Evolutionary conservation across 2,888 invertebrate genomes (phyloP), one percentile per base, ranked within the genome.

Genomic region (Andrena dorsata): DNA sequence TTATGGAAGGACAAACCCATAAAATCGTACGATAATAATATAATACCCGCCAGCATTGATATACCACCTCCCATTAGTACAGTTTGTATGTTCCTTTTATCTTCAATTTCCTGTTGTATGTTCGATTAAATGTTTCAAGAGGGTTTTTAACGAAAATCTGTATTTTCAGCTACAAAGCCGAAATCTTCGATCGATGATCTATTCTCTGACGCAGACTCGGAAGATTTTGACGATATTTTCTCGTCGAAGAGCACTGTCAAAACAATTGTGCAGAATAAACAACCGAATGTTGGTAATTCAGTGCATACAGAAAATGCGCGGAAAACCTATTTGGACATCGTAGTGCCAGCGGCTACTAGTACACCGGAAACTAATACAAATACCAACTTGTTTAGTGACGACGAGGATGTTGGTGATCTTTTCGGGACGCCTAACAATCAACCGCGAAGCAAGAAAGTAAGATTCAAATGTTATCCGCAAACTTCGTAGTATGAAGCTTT

Each of bases 171-270:
- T 28, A 88, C 88, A 0, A 92, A 92, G 68, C 92, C 92, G 41
- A 93, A 94, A 86, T 92, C 93, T 10, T 91, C 92, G 1, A 92
- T 93, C n/a, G 93, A 94, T 56, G 94, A 94, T 90, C 86, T 94
- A 16, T 94, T 93, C 68, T 93, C 90, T 7, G 93, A 94, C 69
- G 91, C 86, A 2, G 92, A 94, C 76, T 93, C 93, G 0, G 94
- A 94, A 20, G 93, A 93, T 69, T 93, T 93, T 2, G 93, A 93
- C 69, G 92, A 92, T 70, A 93, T 94, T 70, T 94, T 94, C 74
- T 89, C 92, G 3, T 85, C 91, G 0, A 92, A 92, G 74, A 86
- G 70, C 51, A 86, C 91, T 7, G 87, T 86, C 13, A 90, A 91
- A 74, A 88, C 85, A 51, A 32, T 72, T 3, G 26, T 68, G 1